Base-by-base conservation (phyloP, 2,113 vertebrate genomes). In the Scalopus aquaticus region DNA sequence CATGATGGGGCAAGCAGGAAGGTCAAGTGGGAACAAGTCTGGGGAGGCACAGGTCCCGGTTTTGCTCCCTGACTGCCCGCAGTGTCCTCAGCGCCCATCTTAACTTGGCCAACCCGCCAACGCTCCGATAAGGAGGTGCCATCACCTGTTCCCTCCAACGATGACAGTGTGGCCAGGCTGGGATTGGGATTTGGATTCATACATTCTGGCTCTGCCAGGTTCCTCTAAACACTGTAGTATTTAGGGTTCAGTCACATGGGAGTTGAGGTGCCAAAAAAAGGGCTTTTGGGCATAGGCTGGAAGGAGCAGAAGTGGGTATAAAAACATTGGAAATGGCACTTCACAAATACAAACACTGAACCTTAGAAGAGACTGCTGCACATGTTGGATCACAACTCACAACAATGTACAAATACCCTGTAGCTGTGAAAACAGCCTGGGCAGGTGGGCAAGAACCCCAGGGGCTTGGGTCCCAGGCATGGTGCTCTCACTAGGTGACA, bases 11-110 rank as follows among this genome's bases (percentile, higher is more conserved):
- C 0, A 0, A 82, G 28, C 24, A 19, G 11, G 22, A 58, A 51
- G 30, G 42, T 17, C 51, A 15, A 9, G 17, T 24, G 28, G 39
- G 22, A 13, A 37, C 42, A 9, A 3, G 26, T 35, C 22, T 70
- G 30, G 13, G 39, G 12, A 5, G 11, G 37, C 20, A 24, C 24
- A 6, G 30, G 22, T 1, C 0, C 0, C 28, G 26, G 1, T 1
- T 12, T 17, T 0, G 26, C 37, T 78, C 26, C 5, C 16, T 28
- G 9, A 37, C 6, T 17, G 54, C 20, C 19, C 20, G 5, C 54
- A 7, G 6, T 56, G 54, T 56, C 54, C 51, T 56, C 54, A 22
- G 54, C 22, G 54, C 54, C 22, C 54, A 56, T 56, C 19, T 22
- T 56, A 22, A 56, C 19, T 19, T 7, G 3, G 17, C 51, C 16